Evolutionary conservation across 2,888 invertebrate genomes (phyloP).

Genomic region (Bhutanitis thaidina): DNA sequence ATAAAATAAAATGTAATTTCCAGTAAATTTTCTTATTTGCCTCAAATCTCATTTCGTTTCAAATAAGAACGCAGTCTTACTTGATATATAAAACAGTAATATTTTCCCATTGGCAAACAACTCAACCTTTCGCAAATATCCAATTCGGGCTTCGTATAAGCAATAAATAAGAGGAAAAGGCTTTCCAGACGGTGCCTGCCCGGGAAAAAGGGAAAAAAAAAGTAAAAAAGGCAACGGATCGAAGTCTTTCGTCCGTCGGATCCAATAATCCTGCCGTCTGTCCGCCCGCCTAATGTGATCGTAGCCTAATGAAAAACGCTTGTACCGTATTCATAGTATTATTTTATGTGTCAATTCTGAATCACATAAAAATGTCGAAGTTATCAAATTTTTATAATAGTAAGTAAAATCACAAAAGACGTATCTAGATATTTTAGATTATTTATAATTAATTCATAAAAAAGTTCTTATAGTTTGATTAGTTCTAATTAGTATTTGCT

Average conservation of each 20-base stretch:
- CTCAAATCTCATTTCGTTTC: conserved; percentile 22
- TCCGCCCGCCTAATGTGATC: conserved; percentile 78
- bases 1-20: background rate
- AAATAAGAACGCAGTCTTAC: conserved; percentile 33
- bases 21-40: background rate
- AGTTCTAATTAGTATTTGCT: no score
- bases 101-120: conserved; percentile 60
- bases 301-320: conserved; percentile 77
- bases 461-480: no score
- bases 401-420: no score
- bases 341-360: background rate
- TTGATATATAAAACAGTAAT: conserved; percentile 43
- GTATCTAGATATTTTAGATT: no score
- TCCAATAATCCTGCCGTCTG: conserved; percentile 79
- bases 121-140: conserved; percentile 75
- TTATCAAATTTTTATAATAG: no score
- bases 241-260: conserved; percentile 78
- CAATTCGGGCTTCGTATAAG: conserved; percentile 77
- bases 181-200: conserved; percentile 69
- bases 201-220: conserved; percentile 48
- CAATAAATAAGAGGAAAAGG: conserved; percentile 80
- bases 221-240: conserved; percentile 70
- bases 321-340: conserved; percentile 41
- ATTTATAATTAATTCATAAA: no score
- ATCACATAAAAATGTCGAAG: no score